Base-by-base conservation (phyloP, 2,888 invertebrate species). In the Phalera bucephala region DNA sequence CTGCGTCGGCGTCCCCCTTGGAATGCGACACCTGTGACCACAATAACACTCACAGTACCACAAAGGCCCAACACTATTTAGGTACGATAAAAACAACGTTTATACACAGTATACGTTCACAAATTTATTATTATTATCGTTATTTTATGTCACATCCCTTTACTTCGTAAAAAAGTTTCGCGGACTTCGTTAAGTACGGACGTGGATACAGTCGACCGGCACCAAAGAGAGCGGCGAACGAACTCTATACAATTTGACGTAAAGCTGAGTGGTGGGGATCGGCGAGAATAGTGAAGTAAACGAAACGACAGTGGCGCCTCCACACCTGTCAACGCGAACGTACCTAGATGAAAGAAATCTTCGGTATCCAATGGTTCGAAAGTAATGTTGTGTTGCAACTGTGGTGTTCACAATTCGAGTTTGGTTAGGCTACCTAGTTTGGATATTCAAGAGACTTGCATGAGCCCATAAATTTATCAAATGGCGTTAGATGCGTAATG, bases 11-110 rank as follows among this genome's bases (percentile, higher is more conserved):
- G 82, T 81, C 77, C 77, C 70, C 65, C 57, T 63, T 64, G 85
- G 87, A 86, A 87, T 88, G 84, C 72, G 71, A 82, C 86, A 87
- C 87, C 86, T 86, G 77, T 72, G 76, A 77, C 71, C 81, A 84
- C 76, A 72, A 67, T 52, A 66, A 80, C 78, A 70, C 63, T 67
- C 83, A 84, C 81, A 66, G 73, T 72, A 71, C 52, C 61, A 62
- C 64, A 43, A 36, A 34, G 36, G 51, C 49, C 56, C 34, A 63
- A 72, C 57, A 71, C 63, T 55, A 40, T 36, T 33, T 21, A 50
- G 51, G 54, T 51, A 52, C 53, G 47, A 49, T 21, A 45, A 33
- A 34, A 36, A 44, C 50, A 52, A 55, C 56, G 54, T 55, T 55
- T 46, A 26, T 45, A 44, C 60, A 43, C 50, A 55, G 31, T 45